Evolutionary conservation across 2,797 vertebrate genomes (phyloP), one percentile per base, ranked within the genome.

Genomic region (Amblyopsis hoosieri): DNA sequence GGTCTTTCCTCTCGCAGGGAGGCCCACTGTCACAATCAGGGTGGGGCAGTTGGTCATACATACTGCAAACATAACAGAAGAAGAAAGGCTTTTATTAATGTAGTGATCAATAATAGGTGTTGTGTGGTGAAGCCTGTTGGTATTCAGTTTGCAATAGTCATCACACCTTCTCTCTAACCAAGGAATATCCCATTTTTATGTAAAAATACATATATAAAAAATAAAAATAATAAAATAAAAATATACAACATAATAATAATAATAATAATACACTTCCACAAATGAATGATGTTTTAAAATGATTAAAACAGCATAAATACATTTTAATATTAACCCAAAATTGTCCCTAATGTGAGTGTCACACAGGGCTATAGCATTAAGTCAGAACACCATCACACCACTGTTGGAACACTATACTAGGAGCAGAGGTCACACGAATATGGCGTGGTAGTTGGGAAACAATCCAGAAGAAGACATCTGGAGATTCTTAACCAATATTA

Each of bases 11-110:
- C 97, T 90, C 62, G 97, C 97, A 47, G 97, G 97, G 33, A 99
- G 94, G 56, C 97, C 97, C 79, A 99, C 97, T 33, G 98, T 99
- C 78, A 99, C 96, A 45, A 99, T 99, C 80, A 99, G 91, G 0
- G 97, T 98, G 2, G 97, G 97, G 78, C 96, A 98, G 80, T 99
- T 99, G 85, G 97, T 99, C 96, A 97, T 97, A 55, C 97, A 99
- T 66, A 99, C 97, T 99, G 90, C 3, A 80, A 66, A 0, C 42
- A 69, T 48, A 4, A 55, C 1, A 57, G 54, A 12, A 42, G 8
- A 42, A 10, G 48, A 3, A 62, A 46, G 11, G 23, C 8, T 14
- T 10, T 50, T 5, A 58, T 62, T 65, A 60, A 14, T 1, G 10
- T 33, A 57, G 13, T 48, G 6, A 54, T 66, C 54, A 61, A 23